Evolutionary conservation across 2,113 vertebrate species (phyloP), one percentile per base, ranked within the genome.

Genomic region (Bos javanicus): DNA sequence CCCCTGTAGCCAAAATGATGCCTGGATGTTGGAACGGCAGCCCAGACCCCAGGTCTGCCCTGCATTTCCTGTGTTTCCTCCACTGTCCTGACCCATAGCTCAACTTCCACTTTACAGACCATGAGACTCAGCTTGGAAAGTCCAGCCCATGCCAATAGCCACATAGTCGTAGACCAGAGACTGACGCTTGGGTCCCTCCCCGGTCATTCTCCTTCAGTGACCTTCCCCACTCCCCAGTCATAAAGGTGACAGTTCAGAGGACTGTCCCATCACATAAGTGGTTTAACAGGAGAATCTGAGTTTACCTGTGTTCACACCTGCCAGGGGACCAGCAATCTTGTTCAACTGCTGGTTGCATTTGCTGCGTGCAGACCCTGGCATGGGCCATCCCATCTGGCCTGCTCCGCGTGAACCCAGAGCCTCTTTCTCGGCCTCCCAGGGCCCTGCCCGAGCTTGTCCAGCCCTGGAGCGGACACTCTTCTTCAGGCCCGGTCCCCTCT

Each of bases 391-490:
- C 56, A 12, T 21, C 25, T 60, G 10, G 36, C 13, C 43, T 7
- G 30, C 56, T 46, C 16, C 0, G 0, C 0, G 0, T 19, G 90
- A 86, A 50, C 46, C 52, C 16, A 52, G 33, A 16, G 23, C 26
- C 3, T 50, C 3, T 57, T 5, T 36, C 6, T 25, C 2, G 21
- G 9, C 30, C 50, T 33, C 7, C 14, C 1, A 19, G 30, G 43
- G 39, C 4, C 82, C 36, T 92, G 39, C 26, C 57, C 21, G 30
- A 26, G 6, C 5, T 39, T 56, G 26, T 26, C 54, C 19, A 1
- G 2, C 0, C 3, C 8, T 0, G 4, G 8, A 87, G 56, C 5
- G 0, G 26, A 11, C 19, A 5, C 43, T 62, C 28, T 71, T 36
- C 46, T 19, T 59, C 52, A 19, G 64, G 10, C 21, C 12, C 30